Conservation (phyloP, 2,113 vertebrate genomes). For the Theropithecus gelada region DNA sequence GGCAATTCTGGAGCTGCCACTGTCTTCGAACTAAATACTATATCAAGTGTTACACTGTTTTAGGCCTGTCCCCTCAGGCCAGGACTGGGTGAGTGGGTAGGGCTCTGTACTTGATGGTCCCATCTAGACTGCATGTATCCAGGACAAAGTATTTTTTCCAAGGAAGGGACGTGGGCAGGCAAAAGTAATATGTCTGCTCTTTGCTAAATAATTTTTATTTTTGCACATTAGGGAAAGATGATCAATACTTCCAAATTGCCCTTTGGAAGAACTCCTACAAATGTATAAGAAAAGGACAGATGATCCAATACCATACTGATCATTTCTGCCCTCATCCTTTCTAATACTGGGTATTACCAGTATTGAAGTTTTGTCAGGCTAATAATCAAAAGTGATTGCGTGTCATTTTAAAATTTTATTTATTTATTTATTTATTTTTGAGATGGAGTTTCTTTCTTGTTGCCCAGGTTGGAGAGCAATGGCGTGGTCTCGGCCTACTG, state of each 20-base stretch:
- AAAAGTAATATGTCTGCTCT: background rate
- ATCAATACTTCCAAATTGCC: background rate
- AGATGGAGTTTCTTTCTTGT: no score
- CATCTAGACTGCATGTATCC: background rate
- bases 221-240: background rate
- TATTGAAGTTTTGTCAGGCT: background rate
- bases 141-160: background rate
- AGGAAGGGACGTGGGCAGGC: no score
- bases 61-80: background rate
- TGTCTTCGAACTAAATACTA: background rate
- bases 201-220: conserved; percentile 9
- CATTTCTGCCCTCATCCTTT: background rate
- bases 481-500: no score
- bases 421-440: no score
- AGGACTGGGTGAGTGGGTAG: background rate
- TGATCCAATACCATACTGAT: background rate
- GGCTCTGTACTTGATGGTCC: background rate
- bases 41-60: background rate
- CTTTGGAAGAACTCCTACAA: background rate
- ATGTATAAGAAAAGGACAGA: background rate
- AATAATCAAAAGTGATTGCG: background rate
- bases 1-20: background rate
- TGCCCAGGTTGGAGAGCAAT: no score
- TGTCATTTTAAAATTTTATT: background rate
- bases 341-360: background rate